Evolutionary conservation across 2,113 vertebrate species (phyloP), one percentile per base, ranked within the genome.

Genomic region (Psammodynastes pulverulentus): DNA sequence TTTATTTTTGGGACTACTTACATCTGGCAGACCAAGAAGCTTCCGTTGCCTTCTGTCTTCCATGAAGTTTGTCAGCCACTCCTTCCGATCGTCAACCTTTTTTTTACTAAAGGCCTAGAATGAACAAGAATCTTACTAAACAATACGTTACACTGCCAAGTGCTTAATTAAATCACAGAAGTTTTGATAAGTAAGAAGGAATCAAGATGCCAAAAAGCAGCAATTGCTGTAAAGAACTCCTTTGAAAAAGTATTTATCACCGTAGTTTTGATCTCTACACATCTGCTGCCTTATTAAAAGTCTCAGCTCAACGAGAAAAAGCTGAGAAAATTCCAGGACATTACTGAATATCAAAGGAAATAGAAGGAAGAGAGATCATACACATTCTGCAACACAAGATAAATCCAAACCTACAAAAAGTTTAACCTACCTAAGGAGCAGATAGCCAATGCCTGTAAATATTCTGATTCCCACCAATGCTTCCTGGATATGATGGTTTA

Each of bases 1-100:
- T 94, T 94, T 94, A 93, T 92, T 89, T 45, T 94, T 95, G 96
- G 93, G 43, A 91, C 84, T 91, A 93, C 93, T 96, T 95, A 99
- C 99, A 97, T 99, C 99, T 72, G 99, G 98, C 94, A 99, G 97
- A 94, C 99, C 99, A 91, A 98, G 98, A 95, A 99, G 97, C 84
- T 98, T 98, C 92, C 99, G 97, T 93, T 99, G 98, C 52, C 98
- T 98, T 93, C 99, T 98, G 92, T 98, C 97, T 87, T 97, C 96
- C 99, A 99, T 99, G 96, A 99, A 99, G 96, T 98, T 98, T 87
- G 99, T 99, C 96, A 99, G 97, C 99, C 99, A 99, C 94, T 99
- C 99, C 96, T 99, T 99, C 52, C 99, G 97, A 96, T 99, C 99
- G 0, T 99, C 99, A 54, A 98, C 93, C 95, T 99, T 99, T 95